phyloP scores from a whole-genome alignment of 2,113 vertebrate species.

The Monarcha castaneiventris region DNA sequence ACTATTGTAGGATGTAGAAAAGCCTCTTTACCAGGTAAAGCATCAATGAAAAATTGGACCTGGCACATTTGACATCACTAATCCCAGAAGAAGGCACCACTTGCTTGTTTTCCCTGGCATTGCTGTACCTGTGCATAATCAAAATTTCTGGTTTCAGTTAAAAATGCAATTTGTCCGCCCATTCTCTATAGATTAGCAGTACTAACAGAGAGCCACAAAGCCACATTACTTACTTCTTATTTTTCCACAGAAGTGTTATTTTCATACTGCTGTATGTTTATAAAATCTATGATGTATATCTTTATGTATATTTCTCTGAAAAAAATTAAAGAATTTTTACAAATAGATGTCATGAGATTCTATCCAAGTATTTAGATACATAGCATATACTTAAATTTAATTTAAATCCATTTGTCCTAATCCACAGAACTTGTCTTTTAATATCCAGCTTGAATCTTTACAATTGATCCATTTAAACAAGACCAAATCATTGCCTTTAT shows the following conservation, averaged over 20 bases:
- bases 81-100: not conserved
- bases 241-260: not conserved
- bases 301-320: not conserved
- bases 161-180: not conserved
- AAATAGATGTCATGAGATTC: not conserved
- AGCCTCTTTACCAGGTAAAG: not conserved
- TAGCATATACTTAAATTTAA: not conserved
- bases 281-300: not conserved
- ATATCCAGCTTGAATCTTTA: not conserved
- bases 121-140: not conserved
- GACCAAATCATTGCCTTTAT: not conserved
- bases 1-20: not conserved
- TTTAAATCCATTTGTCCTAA: not conserved
- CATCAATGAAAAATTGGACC: not conserved
- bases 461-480: not conserved
- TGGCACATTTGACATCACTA: not conserved
- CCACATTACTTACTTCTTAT: not conserved
- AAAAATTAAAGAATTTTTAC: not conserved
- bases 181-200: not conserved
- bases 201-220: not conserved
- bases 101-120: not conserved
- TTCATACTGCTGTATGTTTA: not conserved
- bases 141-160: not conserved
- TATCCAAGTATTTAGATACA: not conserved
- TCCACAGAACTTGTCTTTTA: not conserved